Percentiles rank a stretch among this genome's conserved stretches.
phyloP scores from a whole-genome alignment of 2,888 invertebrate species.

The Amphipoea oculea region DNA sequence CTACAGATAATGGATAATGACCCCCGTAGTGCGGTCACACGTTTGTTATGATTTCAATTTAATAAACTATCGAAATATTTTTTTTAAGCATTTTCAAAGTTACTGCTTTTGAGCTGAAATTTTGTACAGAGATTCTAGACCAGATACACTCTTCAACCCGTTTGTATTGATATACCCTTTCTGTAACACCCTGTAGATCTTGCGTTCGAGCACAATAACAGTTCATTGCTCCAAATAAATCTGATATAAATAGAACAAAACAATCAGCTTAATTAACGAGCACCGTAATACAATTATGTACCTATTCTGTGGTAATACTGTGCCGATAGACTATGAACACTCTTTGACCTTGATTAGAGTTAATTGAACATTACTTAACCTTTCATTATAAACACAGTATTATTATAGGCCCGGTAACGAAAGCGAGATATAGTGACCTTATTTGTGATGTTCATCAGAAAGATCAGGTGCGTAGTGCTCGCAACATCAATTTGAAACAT shows the following conservation, averaged over 20 bases:
- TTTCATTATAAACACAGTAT: background rate
- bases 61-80: no score
- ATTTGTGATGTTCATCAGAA: background rate
- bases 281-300: background rate
- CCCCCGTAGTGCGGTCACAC: no score
- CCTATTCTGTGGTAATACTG: background rate
- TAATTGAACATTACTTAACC: background rate
- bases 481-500: no score
- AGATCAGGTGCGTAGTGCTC: background rate
- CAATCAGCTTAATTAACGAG: constrained; percentile 29
- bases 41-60: no score
- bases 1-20: no score
- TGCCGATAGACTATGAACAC: background rate
- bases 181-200: no score
- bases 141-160: no score
- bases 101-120: no score
- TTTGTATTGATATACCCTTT: no score
- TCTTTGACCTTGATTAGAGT: constrained; percentile 21
- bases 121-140: no score
- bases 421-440: background rate
- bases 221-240: constrained; percentile 17
- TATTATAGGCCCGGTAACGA: background rate
- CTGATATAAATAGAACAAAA: constrained; percentile 28
- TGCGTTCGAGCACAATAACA: background rate
- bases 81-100: no score